phyloP scores from a whole-genome alignment of 1,140 invertebrate genomes.

The Kradibia gibbosae region DNA sequence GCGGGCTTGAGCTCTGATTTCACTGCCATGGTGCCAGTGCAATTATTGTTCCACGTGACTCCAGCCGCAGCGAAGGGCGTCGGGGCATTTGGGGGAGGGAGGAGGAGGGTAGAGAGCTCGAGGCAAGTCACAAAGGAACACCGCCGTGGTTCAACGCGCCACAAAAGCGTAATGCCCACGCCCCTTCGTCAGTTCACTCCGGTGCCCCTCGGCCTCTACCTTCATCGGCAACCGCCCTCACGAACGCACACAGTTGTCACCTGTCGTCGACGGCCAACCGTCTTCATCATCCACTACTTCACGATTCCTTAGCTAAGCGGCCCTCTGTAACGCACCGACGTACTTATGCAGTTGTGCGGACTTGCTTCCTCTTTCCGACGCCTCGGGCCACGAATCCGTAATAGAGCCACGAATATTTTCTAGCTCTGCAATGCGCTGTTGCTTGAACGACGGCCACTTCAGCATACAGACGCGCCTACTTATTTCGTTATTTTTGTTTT shows the following conservation, averaged over 20 bases:
- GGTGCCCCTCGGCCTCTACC: slow-evolving; percentile 32
- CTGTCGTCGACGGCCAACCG: not conserved
- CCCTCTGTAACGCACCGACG: not conserved
- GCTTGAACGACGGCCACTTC: no score
- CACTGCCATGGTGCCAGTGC: slow-evolving; percentile 40
- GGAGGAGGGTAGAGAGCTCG: slow-evolving; percentile 29
- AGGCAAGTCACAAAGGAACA: slow-evolving; percentile 67
- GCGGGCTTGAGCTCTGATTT: slow-evolving; percentile 63
- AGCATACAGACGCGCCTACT: no score
- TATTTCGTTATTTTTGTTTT: no score
- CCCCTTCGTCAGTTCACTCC: slow-evolving; percentile 33
- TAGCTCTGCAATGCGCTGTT: no score
- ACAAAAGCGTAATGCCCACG: slow-evolving; percentile 69
- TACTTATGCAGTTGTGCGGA: not conserved
- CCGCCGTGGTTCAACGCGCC: slow-evolving; percentile 68
- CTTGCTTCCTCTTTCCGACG: slow-evolving; percentile 30
- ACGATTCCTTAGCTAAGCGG: slow-evolving; percentile 21
- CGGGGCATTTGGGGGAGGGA: not conserved
- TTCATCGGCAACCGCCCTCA: no score
- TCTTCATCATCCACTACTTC: not conserved
- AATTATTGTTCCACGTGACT: slow-evolving; percentile 63
- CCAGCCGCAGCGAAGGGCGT: slow-evolving; percentile 27
- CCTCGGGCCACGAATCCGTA: slow-evolving; percentile 46
- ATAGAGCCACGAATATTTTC: not conserved
- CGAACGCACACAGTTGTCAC: not conserved